These are phyloP conservation scores for Palaemon carinicauda DNA, from an alignment of 1,140 invertebrate genomes.

Conservation along the genomic window DNA sequence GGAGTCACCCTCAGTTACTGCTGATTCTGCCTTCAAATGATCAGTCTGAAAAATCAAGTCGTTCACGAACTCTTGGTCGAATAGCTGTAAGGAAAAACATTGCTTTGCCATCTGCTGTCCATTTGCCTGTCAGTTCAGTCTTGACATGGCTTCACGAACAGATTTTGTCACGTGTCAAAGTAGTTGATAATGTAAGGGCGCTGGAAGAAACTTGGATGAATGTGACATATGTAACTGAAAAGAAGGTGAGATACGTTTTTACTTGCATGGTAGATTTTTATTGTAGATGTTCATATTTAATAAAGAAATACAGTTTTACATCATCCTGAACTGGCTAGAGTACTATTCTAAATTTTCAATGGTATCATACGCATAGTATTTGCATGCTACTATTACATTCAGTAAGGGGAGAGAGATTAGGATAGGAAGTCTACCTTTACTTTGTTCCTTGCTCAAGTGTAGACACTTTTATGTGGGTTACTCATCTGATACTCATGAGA, in stretches of 20 bases:
- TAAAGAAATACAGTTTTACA: too few species aligned
- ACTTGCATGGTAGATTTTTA: too few species aligned
- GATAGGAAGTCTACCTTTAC: too few species aligned
- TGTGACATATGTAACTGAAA: conserved; percentile 9
- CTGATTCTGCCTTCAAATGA: conserved; percentile 23
- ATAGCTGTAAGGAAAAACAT: conserved; percentile 30
- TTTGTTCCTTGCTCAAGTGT: too few species aligned
- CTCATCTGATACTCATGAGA: too few species aligned
- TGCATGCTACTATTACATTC: too few species aligned
- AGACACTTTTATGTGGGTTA: too few species aligned
- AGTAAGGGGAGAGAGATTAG: too few species aligned
- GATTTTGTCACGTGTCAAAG: conserved; percentile 18
- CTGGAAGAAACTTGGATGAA: conserved; percentile 43
- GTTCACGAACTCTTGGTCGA: background rate
- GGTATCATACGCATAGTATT: too few species aligned
- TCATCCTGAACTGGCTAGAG: too few species aligned
- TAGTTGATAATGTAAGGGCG: background rate
- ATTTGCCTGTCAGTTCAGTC: conserved; percentile 15
- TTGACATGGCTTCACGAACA: conserved; percentile 25
- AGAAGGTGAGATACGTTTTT: conserved; percentile 16
- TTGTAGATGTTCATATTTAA: too few species aligned
- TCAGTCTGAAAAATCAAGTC: background rate
- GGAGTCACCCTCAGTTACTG: conserved; percentile 43
- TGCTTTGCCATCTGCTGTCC: conserved; percentile 10
- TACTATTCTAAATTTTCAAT: too few species aligned